Evolutionary conservation across 2,113 vertebrate genomes (phyloP).

Genomic region (Rhinolophus ferrumequinum): DNA sequence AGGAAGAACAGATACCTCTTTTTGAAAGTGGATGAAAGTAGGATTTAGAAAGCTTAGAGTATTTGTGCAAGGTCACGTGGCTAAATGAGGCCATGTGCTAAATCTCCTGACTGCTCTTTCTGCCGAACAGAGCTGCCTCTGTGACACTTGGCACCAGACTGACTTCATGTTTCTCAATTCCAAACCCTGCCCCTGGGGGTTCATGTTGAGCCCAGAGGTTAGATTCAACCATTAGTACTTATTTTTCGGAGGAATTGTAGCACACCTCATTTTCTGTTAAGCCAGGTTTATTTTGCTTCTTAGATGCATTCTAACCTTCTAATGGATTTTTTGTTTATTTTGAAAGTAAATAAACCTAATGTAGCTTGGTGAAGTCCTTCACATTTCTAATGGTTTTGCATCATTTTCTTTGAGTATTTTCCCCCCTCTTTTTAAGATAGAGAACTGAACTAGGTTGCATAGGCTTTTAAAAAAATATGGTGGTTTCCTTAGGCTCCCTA

Average conservation of each 20-base stretch:
- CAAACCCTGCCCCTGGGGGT: not conserved
- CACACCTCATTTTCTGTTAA: not conserved
- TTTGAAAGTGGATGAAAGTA: slow-evolving; percentile 29
- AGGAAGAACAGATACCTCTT: not conserved
- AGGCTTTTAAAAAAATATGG: not conserved
- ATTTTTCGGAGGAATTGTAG: not conserved
- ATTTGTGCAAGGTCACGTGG: slow-evolving; percentile 1
- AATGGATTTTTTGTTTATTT: slow-evolving; percentile 24
- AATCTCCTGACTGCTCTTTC: not conserved
- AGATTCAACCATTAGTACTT: not conserved
- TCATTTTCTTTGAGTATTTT: not conserved
- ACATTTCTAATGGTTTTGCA: slow-evolving; percentile 12
- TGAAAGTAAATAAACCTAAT: not conserved
- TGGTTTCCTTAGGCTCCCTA: not conserved
- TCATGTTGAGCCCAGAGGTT: slow-evolving; percentile 14
- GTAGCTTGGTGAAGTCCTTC: not conserved
- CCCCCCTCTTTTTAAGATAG: not conserved
- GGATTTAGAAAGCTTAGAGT: slow-evolving; percentile 30
- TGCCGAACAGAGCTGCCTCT: slow-evolving; percentile 11
- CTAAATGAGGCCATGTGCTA: not conserved
- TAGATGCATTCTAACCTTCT: not conserved
- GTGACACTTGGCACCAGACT: not conserved
- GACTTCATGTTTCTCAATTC: not conserved
- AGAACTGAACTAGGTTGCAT: not conserved
- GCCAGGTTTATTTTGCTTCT: not conserved